Percentiles rank a stretch among this genome's conserved stretches.
These are phyloP conservation scores for Hippolais icterina DNA, from an alignment of 2,113 vertebrate species.

Conservation along the genomic window DNA sequence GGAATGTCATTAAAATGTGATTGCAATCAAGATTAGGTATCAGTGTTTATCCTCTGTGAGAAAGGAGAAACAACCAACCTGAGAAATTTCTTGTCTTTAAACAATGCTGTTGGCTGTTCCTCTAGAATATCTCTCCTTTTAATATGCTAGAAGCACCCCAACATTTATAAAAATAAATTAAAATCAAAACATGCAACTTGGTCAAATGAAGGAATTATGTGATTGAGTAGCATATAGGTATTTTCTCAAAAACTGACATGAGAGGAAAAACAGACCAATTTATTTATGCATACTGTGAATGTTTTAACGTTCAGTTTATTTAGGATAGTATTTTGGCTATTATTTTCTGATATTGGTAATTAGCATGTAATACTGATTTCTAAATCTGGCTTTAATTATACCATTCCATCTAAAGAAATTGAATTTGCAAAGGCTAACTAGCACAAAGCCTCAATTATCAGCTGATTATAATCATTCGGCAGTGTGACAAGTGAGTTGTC, in stretches of 20 bases:
- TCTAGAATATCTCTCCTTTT: conserved; percentile 14
- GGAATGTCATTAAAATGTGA: conserved; percentile 42
- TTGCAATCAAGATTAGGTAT: conserved; percentile 7
- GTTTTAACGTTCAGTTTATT: conserved; percentile 49
- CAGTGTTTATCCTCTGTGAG: neutral
- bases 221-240: neutral
- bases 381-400: conserved; percentile 36
- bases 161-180: neutral
- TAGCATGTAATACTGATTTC: conserved; percentile 51
- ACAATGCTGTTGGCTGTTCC: neutral
- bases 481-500: conserved; percentile 32
- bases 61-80: conserved; percentile 3
- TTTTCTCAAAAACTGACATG: conserved; percentile 30
- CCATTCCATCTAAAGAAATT: conserved; percentile 28
- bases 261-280: conserved; percentile 19
- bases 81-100: neutral
- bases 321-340: conserved; percentile 36
- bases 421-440: conserved; percentile 53
- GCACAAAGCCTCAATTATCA: conserved; percentile 56
- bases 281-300: conserved; percentile 7
- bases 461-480: conserved; percentile 55
- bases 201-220: neutral
- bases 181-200: neutral
- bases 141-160: neutral
- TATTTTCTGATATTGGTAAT: conserved; percentile 66